Base-by-base conservation (phyloP, 2,888 invertebrate genomes). In the Digitonthophagus gazella region DNA sequence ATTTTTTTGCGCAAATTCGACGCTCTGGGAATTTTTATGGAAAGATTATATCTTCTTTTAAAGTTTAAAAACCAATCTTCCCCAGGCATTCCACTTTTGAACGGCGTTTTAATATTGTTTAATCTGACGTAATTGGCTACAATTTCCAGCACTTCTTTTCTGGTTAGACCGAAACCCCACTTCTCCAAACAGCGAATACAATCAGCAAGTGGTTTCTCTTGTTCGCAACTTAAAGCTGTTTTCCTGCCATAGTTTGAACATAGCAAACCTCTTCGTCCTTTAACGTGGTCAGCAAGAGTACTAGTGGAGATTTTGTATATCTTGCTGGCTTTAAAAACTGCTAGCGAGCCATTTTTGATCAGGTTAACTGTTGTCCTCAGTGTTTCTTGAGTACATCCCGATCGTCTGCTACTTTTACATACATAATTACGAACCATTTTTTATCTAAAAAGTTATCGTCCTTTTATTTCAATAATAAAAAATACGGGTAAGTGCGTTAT, bases 111-210 rank as follows among this genome's bases (percentile, higher is more conserved):
- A 4, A 76, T 65, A 11, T 73, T 69, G 69, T 76, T 76, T 61
- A 56, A 20, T 61, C 18, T 58, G 11, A 75, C 73, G 69, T 75
- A 80, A 16, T 76, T 69, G 0, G 70, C 74, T 6, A 80, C 78
- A 18, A 75, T 63, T 58, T 78, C 72, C 64, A 78, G 61, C 44
- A 79, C 67, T 73, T 80, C 78, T 71, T 75, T 74, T 72, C 75
- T 73, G n/a, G 75, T 74, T 20, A 79, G 68, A 8, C 79, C 80
- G 71, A 78, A 80, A 5, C 78, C 80, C 71, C 75, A 73, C 72
- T 76, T 77, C 67, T 79, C 78, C 74, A 79, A 76, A 11, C 66
- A 64, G 66, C 74, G 74, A 18, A 79, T 69, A 55, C 74, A 72
- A 69, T 74, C 70, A 3, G 74, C 76, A 77, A n/a, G 65, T 56